Base-by-base conservation (phyloP, 1,140 invertebrate genomes). In the Cataglyphis hispanica region DNA sequence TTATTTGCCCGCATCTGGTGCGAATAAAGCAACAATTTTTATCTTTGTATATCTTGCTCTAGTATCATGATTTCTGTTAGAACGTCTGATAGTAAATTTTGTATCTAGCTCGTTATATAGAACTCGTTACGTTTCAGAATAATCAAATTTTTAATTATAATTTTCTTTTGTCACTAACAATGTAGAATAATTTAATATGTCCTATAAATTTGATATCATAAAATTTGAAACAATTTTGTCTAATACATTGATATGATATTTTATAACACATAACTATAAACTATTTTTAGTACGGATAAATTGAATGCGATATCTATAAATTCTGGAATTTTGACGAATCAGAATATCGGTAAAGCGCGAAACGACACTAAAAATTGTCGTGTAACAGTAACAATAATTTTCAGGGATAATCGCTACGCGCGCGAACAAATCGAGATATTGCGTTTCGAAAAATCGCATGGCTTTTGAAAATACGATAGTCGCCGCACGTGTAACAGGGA, bases 361-460 rank as follows among this genome's bases (percentile, higher is more conserved):
- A 83, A 60, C 67, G 61, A 67, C 37, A 53, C 53, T 43, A 83
- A 60, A 83, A 83, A 74, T 83, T 83, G 78, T 83, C 67, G 78
- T 37, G 78, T 83, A 74, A 83, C 78, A 83, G 78, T 83, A 83
- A 83, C 78, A 83, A 83, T 83, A 83, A 83, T 83, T 83, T 83
- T 72, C 53, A n/a, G 67, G 78, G 78, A 83, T 83, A 83, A 83
- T 83, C 78, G 78, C 78, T 83, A 83, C 78, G 78, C 78, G 78
- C 67, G 78, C 67, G 78, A 83, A 69, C 78, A 83, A 72, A 83
- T 83, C 78, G 78, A 74, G 78, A 83, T 83, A 83, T 83, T 83
- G 78, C 78, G 78, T 83, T 74, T 43, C 67, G 53, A 83, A 83
- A 83, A 83, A 83, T 83, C 78, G 67, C 53, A 83, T 83, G 78